A percentile compares a stretch with the other conserved stretches of the same genome.
These are phyloP conservation scores for Lypha dubia DNA, from an alignment of 2,888 invertebrate genomes.

Conservation along the genomic window DNA sequence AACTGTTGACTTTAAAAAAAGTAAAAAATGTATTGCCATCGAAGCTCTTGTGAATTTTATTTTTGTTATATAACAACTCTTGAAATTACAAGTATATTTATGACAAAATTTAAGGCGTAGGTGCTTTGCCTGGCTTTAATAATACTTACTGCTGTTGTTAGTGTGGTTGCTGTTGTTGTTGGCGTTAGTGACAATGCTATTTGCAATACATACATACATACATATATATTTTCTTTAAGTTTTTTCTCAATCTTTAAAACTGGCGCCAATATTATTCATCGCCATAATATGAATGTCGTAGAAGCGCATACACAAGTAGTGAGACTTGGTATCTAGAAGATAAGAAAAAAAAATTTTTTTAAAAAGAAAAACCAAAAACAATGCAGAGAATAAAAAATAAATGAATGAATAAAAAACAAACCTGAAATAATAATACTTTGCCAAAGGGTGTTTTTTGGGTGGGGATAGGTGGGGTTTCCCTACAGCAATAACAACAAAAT, in stretches of 20 bases:
- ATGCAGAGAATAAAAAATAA: constrained; percentile 19
- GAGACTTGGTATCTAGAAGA: constrained; percentile 56
- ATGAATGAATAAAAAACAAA: constrained; percentile 18
- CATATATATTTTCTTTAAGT: constrained; percentile 28
- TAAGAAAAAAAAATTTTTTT: constrained; percentile 8
- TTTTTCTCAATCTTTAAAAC: constrained; percentile 60
- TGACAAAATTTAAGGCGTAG: constrained; percentile 61
- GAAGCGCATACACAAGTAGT: constrained; percentile 48
- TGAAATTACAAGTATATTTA: constrained; percentile 52
- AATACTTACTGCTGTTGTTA: not conserved
- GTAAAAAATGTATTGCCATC: not conserved
- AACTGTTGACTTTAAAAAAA: constrained; percentile 2
- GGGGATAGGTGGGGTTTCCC: constrained; percentile 31
- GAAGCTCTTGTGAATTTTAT: constrained; percentile 51
- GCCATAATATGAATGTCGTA: constrained; percentile 43
- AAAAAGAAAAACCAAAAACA: constrained; percentile 7
- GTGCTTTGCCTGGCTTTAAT: constrained; percentile 28
- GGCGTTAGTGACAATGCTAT: constrained; percentile 14
- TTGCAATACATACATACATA: too few relatives aligned
- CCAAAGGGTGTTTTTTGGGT: constrained; percentile 54
- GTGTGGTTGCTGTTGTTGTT: constrained; percentile 14
- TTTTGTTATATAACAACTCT: constrained; percentile 49
- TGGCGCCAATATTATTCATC: constrained; percentile 71
- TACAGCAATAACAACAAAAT: constrained; percentile 23
- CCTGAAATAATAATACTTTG: constrained; percentile 50